Conservation (phyloP, 2,797 vertebrate genomes). For the Alfaro cultratus region DNA sequence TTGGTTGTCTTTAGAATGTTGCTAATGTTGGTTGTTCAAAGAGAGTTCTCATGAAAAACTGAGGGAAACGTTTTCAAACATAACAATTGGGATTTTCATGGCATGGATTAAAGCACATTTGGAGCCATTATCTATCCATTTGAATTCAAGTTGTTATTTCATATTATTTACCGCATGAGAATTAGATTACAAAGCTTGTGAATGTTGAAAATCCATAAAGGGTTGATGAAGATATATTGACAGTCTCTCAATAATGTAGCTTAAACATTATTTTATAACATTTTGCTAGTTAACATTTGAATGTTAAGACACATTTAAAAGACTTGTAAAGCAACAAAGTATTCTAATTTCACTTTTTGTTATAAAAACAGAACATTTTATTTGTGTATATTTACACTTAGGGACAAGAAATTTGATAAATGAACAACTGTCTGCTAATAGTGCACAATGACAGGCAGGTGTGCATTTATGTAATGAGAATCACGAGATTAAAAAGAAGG, state of each 20-base stretch:
- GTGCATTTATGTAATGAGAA: constrained; percentile 44
- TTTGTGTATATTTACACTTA: neutral
- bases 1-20: neutral
- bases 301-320: neutral
- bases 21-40: neutral
- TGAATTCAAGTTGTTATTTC: neutral
- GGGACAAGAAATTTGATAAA: neutral
- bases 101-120: neutral
- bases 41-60: neutral
- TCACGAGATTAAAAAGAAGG: constrained; percentile 30
- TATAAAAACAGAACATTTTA: neutral
- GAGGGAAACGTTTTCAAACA: neutral
- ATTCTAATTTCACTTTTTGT: neutral
- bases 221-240: neutral
- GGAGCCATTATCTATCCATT: neutral
- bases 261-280: neutral
- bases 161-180: neutral
- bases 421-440: neutral
- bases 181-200: neutral
- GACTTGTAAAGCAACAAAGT: neutral
- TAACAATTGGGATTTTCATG: neutral
- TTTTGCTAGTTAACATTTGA: neutral
- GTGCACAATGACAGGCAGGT: constrained; percentile 20
- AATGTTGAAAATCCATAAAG: neutral
- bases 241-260: neutral